Evolutionary conservation across 2,888 invertebrate genomes (phyloP).

Genomic region (Aporophyla nigra): DNA sequence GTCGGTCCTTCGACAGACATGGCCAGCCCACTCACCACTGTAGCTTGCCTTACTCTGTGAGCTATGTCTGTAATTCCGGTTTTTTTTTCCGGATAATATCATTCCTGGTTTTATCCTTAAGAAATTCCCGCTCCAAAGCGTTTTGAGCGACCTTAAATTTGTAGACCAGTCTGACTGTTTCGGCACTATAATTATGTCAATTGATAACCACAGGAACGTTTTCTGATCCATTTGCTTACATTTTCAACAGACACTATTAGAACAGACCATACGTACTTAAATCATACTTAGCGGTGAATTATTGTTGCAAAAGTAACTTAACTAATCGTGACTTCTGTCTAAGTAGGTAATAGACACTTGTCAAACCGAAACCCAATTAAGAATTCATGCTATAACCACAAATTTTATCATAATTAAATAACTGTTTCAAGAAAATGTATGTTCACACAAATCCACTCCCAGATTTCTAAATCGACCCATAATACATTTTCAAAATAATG

Average conservation of each 20-base stretch:
- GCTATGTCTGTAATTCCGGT: too few relatives aligned
- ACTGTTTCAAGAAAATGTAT: conserved; percentile 1
- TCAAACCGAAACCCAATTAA: not conserved
- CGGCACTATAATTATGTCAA: too few relatives aligned
- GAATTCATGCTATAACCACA: conserved; percentile 3
- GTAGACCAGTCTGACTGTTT: too few relatives aligned
- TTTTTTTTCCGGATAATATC: too few relatives aligned
- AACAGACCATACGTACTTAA: not conserved
- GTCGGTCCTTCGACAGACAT: too few relatives aligned
- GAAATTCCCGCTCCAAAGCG: too few relatives aligned
- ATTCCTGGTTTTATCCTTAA: too few relatives aligned
- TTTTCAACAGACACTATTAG: not conserved
- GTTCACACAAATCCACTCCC: not conserved
- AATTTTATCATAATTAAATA: conserved; percentile 13
- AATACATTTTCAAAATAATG: too few relatives aligned
- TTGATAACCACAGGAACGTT: not conserved
- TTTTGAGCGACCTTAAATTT: too few relatives aligned
- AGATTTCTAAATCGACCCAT: too few relatives aligned
- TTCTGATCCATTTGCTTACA: not conserved
- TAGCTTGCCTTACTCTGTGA: too few relatives aligned
- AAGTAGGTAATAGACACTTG: not conserved
- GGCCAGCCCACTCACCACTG: too few relatives aligned
- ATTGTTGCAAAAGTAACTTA: not conserved
- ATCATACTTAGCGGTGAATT: not conserved
- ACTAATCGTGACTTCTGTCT: conserved; percentile 7